A percentile compares a stretch with the other conserved stretches of the same genome.
Conservation (phyloP, 2,113 vertebrate genomes). For the Excalfactoria chinensis region DNA sequence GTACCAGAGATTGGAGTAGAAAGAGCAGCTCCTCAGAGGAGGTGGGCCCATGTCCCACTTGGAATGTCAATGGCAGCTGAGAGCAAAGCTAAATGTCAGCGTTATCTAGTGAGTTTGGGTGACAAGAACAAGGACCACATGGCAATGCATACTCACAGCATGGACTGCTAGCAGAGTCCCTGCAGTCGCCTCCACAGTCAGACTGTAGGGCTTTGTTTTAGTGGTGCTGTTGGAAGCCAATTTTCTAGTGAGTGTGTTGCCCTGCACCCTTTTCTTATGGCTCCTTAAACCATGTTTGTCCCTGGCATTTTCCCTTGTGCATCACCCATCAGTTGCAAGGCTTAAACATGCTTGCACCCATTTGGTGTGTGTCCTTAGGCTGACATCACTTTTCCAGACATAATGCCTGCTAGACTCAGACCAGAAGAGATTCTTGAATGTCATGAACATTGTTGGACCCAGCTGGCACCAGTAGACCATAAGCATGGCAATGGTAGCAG, state of each 20-base stretch:
- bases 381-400: neutral
- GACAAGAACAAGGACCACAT: neutral
- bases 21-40: neutral
- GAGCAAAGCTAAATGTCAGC: neutral
- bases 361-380: neutral
- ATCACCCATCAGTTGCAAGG: neutral
- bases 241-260: fast-evolving
- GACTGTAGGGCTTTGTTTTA: neutral
- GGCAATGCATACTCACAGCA: neutral
- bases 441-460: neutral
- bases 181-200: neutral
- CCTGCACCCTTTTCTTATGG: neutral
- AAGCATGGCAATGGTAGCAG: neutral
- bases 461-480: neutral
- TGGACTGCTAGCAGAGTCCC: neutral
- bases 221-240: neutral
- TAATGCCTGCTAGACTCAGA: neutral
- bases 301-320: neutral
- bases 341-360: neutral
- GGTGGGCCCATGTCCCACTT: neutral
- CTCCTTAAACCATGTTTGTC: neutral
- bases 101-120: neutral
- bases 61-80: neutral
- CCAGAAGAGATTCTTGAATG: neutral
- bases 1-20: neutral